Evolutionary conservation across 2,113 vertebrate genomes (phyloP).

Genomic region (Scytalopus superciliaris): DNA sequence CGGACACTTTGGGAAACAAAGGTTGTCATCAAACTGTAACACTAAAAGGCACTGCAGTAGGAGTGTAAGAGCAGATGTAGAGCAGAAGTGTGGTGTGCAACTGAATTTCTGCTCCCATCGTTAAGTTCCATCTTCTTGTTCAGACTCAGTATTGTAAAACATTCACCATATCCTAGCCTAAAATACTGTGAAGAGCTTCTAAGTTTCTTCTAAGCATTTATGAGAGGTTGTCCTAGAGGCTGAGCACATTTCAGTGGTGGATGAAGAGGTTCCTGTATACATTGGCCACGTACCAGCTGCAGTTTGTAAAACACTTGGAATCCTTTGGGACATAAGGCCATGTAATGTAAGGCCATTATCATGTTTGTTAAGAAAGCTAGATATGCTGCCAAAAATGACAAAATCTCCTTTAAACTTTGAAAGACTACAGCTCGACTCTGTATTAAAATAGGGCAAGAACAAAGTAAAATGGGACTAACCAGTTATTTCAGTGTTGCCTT

Average conservation of each 20-base stretch:
- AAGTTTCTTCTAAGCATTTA: conserved; percentile 1
- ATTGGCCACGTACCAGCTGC: not conserved
- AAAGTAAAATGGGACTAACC: not conserved
- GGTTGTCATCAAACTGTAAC: not conserved
- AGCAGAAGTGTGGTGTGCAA: not conserved
- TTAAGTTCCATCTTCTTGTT: not conserved
- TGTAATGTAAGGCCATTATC: conserved; percentile 21
- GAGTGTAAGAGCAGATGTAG: not conserved
- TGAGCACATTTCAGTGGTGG: not conserved
- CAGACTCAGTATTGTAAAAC: not conserved
- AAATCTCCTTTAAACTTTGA: not conserved
- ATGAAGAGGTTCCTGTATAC: not conserved
- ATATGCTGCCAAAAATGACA: conserved; percentile 41
- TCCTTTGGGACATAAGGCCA: not conserved
- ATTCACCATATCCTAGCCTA: not conserved
- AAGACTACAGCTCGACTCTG: not conserved
- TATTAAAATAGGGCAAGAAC: not conserved
- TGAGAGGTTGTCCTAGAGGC: not conserved
- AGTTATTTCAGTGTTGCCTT: conserved; percentile 19
- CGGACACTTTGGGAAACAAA: not conserved
- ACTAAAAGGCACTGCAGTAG: not conserved
- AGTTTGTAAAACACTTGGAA: not conserved
- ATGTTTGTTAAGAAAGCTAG: conserved; percentile 41
- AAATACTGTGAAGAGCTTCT: not conserved
- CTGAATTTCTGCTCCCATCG: not conserved